Conservation (phyloP, 1,140 invertebrate genomes). For the Heliconius melpomene region DNA sequence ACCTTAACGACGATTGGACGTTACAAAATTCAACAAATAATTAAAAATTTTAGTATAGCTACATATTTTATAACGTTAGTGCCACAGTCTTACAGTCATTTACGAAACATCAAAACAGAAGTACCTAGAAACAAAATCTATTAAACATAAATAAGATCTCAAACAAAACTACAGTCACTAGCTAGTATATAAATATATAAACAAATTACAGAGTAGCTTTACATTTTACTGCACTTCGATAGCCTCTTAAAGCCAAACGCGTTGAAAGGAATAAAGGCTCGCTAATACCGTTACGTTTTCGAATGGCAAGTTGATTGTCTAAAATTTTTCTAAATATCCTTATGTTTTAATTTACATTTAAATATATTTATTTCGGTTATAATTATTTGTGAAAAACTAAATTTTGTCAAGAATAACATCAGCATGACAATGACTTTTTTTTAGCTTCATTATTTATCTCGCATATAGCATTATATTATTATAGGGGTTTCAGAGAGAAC, state of each 20-base stretch:
- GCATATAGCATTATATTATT: too few relatives aligned
- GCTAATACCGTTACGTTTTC: not conserved
- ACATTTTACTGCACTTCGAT: not conserved
- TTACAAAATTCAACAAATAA: too few relatives aligned
- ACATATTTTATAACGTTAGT: too few relatives aligned
- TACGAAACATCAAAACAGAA: too few relatives aligned
- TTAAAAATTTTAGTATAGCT: too few relatives aligned
- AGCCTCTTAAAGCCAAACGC: conserved; percentile 6
- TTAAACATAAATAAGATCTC: not conserved
- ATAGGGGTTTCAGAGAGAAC: too few relatives aligned
- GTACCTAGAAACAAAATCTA: too few relatives aligned
- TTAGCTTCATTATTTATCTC: too few relatives aligned
- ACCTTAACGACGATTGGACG: too few relatives aligned
- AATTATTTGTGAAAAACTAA: not conserved
- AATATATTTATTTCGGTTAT: not conserved
- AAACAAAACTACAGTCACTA: not conserved
- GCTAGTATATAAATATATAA: not conserved
- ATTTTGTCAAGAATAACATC: too few relatives aligned
- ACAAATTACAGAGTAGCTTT: not conserved
- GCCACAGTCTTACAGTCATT: too few relatives aligned
- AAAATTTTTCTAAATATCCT: not conserved
- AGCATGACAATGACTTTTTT: too few relatives aligned
- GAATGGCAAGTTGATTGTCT: not conserved
- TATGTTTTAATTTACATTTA: not conserved
- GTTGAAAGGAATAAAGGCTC: conserved; percentile 8